phyloP scores from a whole-genome alignment of 2,113 vertebrate genomes.

The Clarias magur region DNA sequence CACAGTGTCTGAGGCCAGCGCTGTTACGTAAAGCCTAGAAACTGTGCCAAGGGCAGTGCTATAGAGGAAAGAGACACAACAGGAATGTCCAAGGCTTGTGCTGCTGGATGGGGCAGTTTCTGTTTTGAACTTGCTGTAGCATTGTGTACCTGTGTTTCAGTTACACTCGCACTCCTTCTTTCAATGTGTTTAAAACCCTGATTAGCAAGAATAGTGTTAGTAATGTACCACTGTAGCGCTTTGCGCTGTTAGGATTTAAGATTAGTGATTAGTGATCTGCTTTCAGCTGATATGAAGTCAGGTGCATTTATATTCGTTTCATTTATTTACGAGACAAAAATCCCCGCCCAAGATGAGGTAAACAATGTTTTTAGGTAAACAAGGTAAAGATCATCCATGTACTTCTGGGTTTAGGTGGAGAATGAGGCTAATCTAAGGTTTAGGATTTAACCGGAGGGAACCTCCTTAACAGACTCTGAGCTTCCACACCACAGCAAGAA shows the following conservation, averaged over 20 bases:
- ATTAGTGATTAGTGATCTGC: neutral
- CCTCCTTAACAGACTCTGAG: constrained; percentile 45
- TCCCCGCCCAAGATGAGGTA: too few species aligned
- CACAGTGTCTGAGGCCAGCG: constrained; percentile 61
- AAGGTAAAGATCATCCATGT: neutral
- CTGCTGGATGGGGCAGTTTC: constrained; percentile 8
- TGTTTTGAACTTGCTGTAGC: neutral
- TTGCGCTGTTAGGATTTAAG: neutral
- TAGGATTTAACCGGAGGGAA: constrained; percentile 37
- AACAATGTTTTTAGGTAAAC: neutral
- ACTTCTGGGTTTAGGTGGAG: constrained; percentile 1
- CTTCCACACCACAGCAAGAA: constrained; percentile 22
- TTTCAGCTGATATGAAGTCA: neutral
- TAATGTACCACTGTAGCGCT: neutral
- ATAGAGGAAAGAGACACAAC: constrained; percentile 4
- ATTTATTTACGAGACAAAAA: neutral
- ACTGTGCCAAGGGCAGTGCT: constrained; percentile 22
- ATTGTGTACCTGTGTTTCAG: neutral
- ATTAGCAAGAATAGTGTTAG: neutral
- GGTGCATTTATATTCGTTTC: neutral
- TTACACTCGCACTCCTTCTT: neutral
- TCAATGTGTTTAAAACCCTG: neutral
- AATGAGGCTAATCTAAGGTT: constrained; percentile 55
- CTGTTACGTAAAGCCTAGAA: constrained; percentile 59
- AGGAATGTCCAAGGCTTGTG: constrained; percentile 18